Evolutionary conservation across 2,888 invertebrate species (phyloP).

Genomic region (Ligdia adustata): DNA sequence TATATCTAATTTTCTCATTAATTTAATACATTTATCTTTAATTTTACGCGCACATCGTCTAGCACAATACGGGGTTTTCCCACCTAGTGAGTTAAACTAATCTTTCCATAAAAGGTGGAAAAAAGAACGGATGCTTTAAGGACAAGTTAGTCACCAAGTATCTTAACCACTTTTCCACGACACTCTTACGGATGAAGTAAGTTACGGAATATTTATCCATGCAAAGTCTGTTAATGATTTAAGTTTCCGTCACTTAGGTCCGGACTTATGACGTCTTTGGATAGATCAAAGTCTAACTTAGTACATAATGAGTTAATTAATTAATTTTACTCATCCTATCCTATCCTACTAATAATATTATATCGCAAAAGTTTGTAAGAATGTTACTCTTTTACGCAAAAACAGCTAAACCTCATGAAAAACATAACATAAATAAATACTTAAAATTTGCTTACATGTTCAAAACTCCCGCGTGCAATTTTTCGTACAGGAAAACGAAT

Average conservation of each 20-base stretch:
- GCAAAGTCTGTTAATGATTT: neutral
- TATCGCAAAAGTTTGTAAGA: too few relatives aligned
- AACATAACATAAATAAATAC: too few relatives aligned
- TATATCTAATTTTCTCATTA: neutral
- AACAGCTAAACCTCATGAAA: too few relatives aligned
- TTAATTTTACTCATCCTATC: too few relatives aligned
- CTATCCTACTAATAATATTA: too few relatives aligned
- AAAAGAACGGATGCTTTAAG: slow-evolving; percentile 14
- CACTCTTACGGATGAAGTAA: slow-evolving; percentile 13
- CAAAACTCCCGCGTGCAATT: neutral
- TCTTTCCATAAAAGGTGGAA: slow-evolving; percentile 16
- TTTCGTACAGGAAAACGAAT: slow-evolving; percentile 15
- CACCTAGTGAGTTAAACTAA: slow-evolving; percentile 2
- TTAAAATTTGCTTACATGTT: neutral
- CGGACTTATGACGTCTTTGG: slow-evolving; percentile 12
- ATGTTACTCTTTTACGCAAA: too few relatives aligned
- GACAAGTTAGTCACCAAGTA: slow-evolving; percentile 11
- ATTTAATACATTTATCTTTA: neutral
- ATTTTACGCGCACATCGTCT: slow-evolving; percentile 1
- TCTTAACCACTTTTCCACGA: slow-evolving; percentile 5
- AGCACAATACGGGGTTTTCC: slow-evolving; percentile 4
- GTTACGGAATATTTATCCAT: slow-evolving; percentile 13
- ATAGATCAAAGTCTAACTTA: neutral
- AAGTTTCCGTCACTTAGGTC: slow-evolving; percentile 8
- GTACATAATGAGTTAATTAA: too few relatives aligned